A percentile compares a stretch with the other conserved stretches of the same genome.
phyloP scores from a whole-genome alignment of 2,797 vertebrate genomes.

The Remorina albescens region DNA sequence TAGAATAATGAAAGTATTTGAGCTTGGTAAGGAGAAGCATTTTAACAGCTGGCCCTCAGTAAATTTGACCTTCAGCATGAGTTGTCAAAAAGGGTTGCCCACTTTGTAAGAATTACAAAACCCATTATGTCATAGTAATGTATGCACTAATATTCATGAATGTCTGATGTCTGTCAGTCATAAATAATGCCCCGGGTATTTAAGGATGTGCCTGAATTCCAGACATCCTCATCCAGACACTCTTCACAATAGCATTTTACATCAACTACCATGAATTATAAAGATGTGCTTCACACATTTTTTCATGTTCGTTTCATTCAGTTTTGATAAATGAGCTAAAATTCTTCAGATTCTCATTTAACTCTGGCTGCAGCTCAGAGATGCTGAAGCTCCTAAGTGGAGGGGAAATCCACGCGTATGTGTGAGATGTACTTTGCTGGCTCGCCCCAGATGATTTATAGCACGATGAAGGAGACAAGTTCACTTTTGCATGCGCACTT shows the following conservation, averaged over 20 bases:
- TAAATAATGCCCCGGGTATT: conserved; percentile 45
- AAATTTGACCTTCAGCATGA: conserved; percentile 41
- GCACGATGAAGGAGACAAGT: conserved; percentile 59
- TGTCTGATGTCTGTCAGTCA: conserved; percentile 36
- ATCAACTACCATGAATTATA: conserved; percentile 4
- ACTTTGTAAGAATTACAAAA: conserved; percentile 28
- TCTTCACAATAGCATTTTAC: not conserved
- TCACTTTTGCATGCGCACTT: conserved; percentile 36
- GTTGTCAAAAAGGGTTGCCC: conserved; percentile 1
- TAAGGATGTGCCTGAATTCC: conserved; percentile 35
- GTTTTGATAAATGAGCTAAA: conserved; percentile 26
- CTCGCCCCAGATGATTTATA: conserved; percentile 73
- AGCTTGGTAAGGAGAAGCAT: not conserved
- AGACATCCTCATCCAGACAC: conserved; percentile 15
- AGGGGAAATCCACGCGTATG: conserved; percentile 29
- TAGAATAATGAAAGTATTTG: not conserved
- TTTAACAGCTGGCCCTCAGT: not conserved
- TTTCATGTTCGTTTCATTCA: not conserved
- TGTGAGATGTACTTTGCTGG: conserved; percentile 43
- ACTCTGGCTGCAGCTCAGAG: conserved; percentile 14
- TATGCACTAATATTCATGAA: conserved; percentile 22
- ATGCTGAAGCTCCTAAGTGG: conserved; percentile 28
- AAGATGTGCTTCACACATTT: conserved; percentile 3
- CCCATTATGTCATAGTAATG: conserved; percentile 31
- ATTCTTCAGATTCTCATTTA: conserved; percentile 33